Evolutionary conservation across 2,113 vertebrate genomes (phyloP).

Genomic region (Pedetes capensis): DNA sequence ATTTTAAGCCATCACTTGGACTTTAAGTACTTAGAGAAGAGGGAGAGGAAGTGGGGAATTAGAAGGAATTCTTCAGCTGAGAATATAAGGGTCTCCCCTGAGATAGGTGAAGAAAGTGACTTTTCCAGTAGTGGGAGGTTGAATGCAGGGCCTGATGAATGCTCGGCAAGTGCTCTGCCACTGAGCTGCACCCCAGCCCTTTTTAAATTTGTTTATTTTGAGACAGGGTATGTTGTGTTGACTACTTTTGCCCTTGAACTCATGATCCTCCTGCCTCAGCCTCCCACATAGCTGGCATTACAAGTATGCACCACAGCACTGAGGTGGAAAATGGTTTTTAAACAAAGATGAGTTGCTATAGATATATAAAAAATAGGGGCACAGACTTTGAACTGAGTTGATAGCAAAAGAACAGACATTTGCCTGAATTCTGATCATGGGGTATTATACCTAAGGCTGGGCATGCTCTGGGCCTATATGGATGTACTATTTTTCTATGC

Average conservation of each 20-base stretch:
- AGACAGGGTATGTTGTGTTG: too few species aligned
- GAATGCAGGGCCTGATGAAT: too few species aligned
- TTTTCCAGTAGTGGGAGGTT: too few species aligned
- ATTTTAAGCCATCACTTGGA: constrained; percentile 19
- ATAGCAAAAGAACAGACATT: constrained; percentile 3
- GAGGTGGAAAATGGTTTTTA: constrained; percentile 28
- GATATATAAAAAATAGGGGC: background rate
- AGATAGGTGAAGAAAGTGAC: too few species aligned
- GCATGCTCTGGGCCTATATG: background rate
- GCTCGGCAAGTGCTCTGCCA: too few species aligned
- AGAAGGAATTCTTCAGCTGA: constrained; percentile 14
- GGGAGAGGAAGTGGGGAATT: background rate
- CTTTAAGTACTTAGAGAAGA: constrained; percentile 1
- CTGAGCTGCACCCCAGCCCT: too few species aligned
- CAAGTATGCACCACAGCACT: too few species aligned
- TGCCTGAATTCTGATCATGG: background rate
- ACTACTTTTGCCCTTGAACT: too few species aligned
- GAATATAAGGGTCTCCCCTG: background rate
- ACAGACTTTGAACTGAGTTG: background rate
- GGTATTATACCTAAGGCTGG: background rate
- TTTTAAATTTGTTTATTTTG: too few species aligned
- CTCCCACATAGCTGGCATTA: too few species aligned
- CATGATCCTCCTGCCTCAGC: too few species aligned
- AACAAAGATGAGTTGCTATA: background rate
- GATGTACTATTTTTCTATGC: background rate